phyloP scores from a whole-genome alignment of 1,140 invertebrate species.

The Drosophila elegans region DNA sequence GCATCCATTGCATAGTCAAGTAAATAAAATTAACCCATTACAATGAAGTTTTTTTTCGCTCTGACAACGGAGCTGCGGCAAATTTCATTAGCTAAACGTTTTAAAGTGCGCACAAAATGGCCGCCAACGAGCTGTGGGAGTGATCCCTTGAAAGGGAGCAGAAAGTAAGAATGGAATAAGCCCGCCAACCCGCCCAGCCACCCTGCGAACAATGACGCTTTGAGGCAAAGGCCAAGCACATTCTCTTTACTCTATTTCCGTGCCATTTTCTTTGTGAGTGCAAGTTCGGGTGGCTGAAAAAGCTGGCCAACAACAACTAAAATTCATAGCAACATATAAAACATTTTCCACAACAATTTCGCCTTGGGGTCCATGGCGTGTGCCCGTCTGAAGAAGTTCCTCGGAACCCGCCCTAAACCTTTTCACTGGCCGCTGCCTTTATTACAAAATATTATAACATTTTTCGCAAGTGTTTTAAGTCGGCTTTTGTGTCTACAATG shows the following conservation, averaged over 20 bases:
- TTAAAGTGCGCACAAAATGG: constrained; percentile 79
- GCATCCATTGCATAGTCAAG: constrained; percentile 64
- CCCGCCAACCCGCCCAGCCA: constrained; percentile 25
- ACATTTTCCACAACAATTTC: constrained; percentile 79
- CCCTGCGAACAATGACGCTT: constrained; percentile 63
- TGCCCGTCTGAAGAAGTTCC: constrained; percentile 48
- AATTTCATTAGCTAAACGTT: constrained; percentile 79
- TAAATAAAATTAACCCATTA: constrained; percentile 81
- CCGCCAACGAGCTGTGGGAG: constrained; percentile 16
- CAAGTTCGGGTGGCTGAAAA: constrained; percentile 23
- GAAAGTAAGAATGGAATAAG: constrained; percentile 44
- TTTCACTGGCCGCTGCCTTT: constrained; percentile 66
- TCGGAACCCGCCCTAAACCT: constrained; percentile 40
- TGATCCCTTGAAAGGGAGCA: constrained; percentile 8
- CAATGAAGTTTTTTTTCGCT: constrained; percentile 69
- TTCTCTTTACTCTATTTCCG: constrained; percentile 78
- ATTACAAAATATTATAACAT: constrained; percentile 82
- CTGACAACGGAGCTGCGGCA: constrained; percentile 56
- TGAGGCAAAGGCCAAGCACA: constrained; percentile 78
- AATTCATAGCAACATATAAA: constrained; percentile 81
- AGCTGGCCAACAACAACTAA: constrained; percentile 57
- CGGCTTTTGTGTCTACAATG: constrained; percentile 79
- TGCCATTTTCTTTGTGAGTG: constrained; percentile 52
- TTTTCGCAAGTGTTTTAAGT: constrained; percentile 82
- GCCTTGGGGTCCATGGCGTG: constrained; percentile 27